These are phyloP conservation scores for Drosophila borealis DNA, from an alignment of 2,888 invertebrate species.

Conservation along the genomic window DNA sequence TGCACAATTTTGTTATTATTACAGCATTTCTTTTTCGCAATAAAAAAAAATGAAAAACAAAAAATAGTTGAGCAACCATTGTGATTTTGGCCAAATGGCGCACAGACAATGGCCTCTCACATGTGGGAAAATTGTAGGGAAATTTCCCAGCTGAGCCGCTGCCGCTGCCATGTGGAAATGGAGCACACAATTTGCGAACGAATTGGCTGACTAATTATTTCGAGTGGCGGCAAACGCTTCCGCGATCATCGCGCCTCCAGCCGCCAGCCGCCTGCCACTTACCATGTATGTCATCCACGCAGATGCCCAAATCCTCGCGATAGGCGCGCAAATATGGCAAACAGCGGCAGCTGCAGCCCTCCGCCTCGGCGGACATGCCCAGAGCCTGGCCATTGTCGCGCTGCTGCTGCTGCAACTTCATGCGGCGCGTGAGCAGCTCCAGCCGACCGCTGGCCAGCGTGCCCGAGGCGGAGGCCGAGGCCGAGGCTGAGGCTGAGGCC, in stretches of 20 bases:
- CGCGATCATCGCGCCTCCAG: slow-evolving; percentile 34
- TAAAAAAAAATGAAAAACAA: slow-evolving; percentile 6
- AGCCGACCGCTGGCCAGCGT: slow-evolving; percentile 60
- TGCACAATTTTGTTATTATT: slow-evolving; percentile 70
- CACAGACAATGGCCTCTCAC: slow-evolving; percentile 59
- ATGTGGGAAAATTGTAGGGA: slow-evolving; percentile 59
- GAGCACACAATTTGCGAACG: slow-evolving; percentile 60
- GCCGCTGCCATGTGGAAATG: slow-evolving; percentile 60
- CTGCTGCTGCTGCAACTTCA: slow-evolving; percentile 64
- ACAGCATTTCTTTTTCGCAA: slow-evolving; percentile 70
- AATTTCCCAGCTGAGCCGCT: slow-evolving; percentile 46
- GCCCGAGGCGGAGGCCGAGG: slow-evolving; percentile 36
- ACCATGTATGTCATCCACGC: slow-evolving; percentile 95
- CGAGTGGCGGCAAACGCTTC: slow-evolving; percentile 45
- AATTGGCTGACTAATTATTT: slow-evolving; percentile 60
- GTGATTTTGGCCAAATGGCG: slow-evolving; percentile 33
- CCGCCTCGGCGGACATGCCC: slow-evolving; percentile 40
- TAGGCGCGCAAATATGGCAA: slow-evolving; percentile 91
- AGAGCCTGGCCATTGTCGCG: slow-evolving; percentile 4
- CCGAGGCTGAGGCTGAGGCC: slow-evolving; percentile 23
- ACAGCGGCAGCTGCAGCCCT: slow-evolving; percentile 91
- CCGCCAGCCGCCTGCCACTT: slow-evolving; percentile 73
- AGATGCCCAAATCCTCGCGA: slow-evolving; percentile 93
- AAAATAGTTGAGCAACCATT: slow-evolving; percentile 64
- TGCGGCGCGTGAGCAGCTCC: slow-evolving; percentile 72